Percentiles rank a stretch among this genome's conserved stretches.
phyloP scores from a whole-genome alignment of 2,888 invertebrate genomes.

The Lycophotia porphyrea region DNA sequence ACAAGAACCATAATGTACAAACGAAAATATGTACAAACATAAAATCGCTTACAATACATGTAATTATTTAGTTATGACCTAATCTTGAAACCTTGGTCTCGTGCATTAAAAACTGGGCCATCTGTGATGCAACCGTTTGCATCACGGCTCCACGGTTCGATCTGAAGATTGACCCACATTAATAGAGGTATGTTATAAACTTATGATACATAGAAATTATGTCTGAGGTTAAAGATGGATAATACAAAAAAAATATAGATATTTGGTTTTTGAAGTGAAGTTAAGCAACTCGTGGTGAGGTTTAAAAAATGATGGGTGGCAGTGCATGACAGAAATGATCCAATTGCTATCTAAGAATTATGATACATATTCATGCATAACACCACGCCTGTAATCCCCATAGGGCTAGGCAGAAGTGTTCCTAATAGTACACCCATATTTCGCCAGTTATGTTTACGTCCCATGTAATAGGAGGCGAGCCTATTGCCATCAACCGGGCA shows the following conservation, averaged over 20 bases:
- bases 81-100: slow-evolving; percentile 77
- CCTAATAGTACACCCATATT: too few relatives aligned
- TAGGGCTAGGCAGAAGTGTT: too few relatives aligned
- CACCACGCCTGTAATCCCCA: too few relatives aligned
- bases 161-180: slow-evolving; percentile 65
- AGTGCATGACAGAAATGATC: background rate
- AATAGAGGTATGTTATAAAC: background rate
- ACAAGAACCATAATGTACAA: slow-evolving; percentile 51
- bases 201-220: slow-evolving; percentile 37
- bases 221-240: background rate
- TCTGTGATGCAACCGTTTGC: slow-evolving; percentile 68
- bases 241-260: background rate
- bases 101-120: slow-evolving; percentile 70
- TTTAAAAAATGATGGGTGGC: slow-evolving; percentile 26
- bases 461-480: too few relatives aligned
- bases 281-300: slow-evolving; percentile 2
- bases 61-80: slow-evolving; percentile 72
- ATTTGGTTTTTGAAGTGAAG: background rate
- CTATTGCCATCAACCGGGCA: too few relatives aligned
- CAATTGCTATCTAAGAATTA: background rate
- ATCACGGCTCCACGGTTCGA: slow-evolving; percentile 55
- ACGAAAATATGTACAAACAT: slow-evolving; percentile 43
- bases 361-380: too few relatives aligned
- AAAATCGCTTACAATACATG: slow-evolving; percentile 60
- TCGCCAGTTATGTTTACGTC: too few relatives aligned